These are phyloP conservation scores for Nannobrachium achirus DNA, from an alignment of 2,113 vertebrate species.

Conservation along the genomic window DNA sequence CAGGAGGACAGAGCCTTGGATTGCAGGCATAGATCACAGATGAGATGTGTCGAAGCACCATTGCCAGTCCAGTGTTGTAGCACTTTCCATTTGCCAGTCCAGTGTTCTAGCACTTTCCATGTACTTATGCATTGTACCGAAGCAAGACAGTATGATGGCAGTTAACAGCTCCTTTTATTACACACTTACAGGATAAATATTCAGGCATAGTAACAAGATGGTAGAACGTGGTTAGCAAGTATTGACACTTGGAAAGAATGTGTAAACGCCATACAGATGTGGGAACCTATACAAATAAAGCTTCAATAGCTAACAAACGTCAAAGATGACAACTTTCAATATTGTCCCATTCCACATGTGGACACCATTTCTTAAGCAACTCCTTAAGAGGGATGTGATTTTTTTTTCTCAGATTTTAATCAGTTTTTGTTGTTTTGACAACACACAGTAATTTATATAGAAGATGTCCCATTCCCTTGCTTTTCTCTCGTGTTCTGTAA, in stretches of 20 bases:
- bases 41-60: too few relatives aligned
- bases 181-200: constrained; percentile 58
- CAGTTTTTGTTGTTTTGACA: background rate
- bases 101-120: too few relatives aligned
- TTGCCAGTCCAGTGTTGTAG: too few relatives aligned
- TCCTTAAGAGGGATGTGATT: background rate
- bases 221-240: constrained; percentile 34
- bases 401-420: background rate
- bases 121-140: background rate
- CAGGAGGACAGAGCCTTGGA: too few relatives aligned
- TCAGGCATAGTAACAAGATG: constrained; percentile 30
- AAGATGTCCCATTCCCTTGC: background rate
- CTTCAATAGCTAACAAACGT: constrained; percentile 13
- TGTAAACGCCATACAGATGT: background rate
- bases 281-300: constrained; percentile 31
- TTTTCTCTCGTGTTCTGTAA: constrained; percentile 3
- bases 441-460: background rate
- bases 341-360: constrained; percentile 23
- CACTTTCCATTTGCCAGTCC: too few relatives aligned
- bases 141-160: background rate
- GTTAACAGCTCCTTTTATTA: constrained; percentile 5
- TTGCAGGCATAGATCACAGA: too few relatives aligned
- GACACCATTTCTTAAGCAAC: constrained; percentile 5
- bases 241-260: constrained; percentile 30
- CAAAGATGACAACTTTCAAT: constrained; percentile 15